These are phyloP conservation scores for Acleris emargana DNA, from an alignment of 2,888 invertebrate species.

Conservation along the genomic window DNA sequence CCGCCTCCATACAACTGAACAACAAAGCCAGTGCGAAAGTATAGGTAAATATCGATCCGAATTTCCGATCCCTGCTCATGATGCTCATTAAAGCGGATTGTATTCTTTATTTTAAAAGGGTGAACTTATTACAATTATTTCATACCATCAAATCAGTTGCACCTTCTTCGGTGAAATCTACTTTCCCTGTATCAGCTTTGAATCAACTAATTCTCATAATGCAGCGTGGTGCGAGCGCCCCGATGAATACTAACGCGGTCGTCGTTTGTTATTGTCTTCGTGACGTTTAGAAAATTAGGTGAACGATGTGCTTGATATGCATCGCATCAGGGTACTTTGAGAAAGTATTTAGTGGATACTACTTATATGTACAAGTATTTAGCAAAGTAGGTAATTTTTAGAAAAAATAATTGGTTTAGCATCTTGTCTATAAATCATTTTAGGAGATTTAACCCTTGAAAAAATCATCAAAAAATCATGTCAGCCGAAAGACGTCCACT, in stretches of 20 bases:
- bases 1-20: no score
- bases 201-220: conserved; percentile 63
- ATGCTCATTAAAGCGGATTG: no score
- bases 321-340: conserved; percentile 41
- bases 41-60: no score
- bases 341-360: conserved; percentile 21
- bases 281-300: conserved; percentile 64
- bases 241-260: conserved; percentile 65
- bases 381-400: no score
- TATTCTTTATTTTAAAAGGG: no score
- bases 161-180: conserved; percentile 62
- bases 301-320: conserved; percentile 42
- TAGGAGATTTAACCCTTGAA: no score
- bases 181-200: conserved; percentile 68
- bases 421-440: no score
- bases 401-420: no score
- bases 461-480: no score
- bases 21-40: no score
- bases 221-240: conserved; percentile 55
- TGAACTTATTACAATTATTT: conserved; percentile 40
- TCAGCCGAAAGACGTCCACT: no score
- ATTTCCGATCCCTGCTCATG: no score
- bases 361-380: not conserved
- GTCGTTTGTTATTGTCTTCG: conserved; percentile 51
- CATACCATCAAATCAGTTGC: conserved; percentile 41